Evolutionary conservation across 2,888 invertebrate genomes (phyloP), one percentile per base, ranked within the genome.

Genomic region (Leptopilina syphax): DNA sequence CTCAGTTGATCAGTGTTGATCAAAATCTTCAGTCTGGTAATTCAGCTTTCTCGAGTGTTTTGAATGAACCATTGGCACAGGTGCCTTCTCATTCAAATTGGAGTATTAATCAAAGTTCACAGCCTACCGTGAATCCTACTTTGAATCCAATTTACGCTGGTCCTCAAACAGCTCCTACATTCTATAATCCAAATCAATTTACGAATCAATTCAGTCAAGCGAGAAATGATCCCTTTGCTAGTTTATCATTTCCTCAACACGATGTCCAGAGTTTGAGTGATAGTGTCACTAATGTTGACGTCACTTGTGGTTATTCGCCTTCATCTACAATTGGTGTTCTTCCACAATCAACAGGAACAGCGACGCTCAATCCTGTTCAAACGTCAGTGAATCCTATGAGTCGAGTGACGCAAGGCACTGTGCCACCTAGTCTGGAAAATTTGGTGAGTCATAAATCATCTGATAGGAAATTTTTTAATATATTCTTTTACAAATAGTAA

Each of bases 311-410:
- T 83, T 47, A 76, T 76, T 76, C 68, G 77, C 12, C 47, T 57
- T 57, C 34, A 18, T n/a, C 73, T n/a, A 8, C 77, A 12, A 67
- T 34, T 66, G 77, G 44, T 3, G 65, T 84, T 65, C 86, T 89
- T 78, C 91, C 90, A 9, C 91, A 92, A 82, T 87, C 88, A 0
- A 89, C 90, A 1, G 91, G 90, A 77, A 85, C 88, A 77, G 91
- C 91, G 9, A 92, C 90, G 24, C 83, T 92, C 34, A 91, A 83
- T 83, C 90, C 91, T 1, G 87, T 88, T 13, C 91, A 91, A 80
- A 89, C 88, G 85, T 90, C 91, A 12, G 84, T 88, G 27, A 90
- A 86, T 80, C 87, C 88, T 13, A 80, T 81, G 41, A 87, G 83
- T 34, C 85, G 88, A 0, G 66, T 82, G 0, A 85, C 77, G 6